Percentiles rank a stretch among this genome's conserved stretches.
Evolutionary conservation across 2,797 vertebrate genomes (phyloP).

Genomic region (Phaenicophaeus curvirostris): DNA sequence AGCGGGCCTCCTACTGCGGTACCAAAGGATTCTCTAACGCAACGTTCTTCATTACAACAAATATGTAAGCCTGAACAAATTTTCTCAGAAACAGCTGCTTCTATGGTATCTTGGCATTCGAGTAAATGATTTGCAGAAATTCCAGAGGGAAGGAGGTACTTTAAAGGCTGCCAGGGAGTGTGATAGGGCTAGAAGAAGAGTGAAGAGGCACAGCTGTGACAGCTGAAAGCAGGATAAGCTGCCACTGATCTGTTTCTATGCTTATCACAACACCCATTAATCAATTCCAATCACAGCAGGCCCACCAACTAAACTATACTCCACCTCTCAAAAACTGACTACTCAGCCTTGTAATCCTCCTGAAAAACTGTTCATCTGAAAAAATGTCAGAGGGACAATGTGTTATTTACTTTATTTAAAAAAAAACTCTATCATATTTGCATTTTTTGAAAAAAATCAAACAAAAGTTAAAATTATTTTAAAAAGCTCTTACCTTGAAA

Average conservation of each 20-base stretch:
- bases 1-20: neutral
- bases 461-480: neutral
- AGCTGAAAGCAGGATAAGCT: slow-evolving; percentile 74
- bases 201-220: slow-evolving; percentile 76
- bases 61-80: slow-evolving; percentile 26
- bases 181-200: slow-evolving; percentile 57
- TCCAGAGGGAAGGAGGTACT: slow-evolving; percentile 68
- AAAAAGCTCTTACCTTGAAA: neutral
- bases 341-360: slow-evolving; percentile 59
- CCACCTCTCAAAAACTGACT: slow-evolving; percentile 58
- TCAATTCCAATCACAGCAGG: slow-evolving; percentile 70
- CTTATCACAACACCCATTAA: slow-evolving; percentile 74
- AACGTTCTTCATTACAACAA: slow-evolving; percentile 37
- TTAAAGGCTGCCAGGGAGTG: slow-evolving; percentile 57
- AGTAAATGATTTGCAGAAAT: slow-evolving; percentile 73
- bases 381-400: neutral
- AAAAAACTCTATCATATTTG: neutral
- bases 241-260: slow-evolving; percentile 67
- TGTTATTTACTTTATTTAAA: neutral
- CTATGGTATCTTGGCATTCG: slow-evolving; percentile 64
- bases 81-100: slow-evolving; percentile 68
- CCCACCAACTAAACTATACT: slow-evolving; percentile 58
- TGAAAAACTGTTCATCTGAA: slow-evolving; percentile 50
- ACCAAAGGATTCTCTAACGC: neutral
- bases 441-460: neutral